These are phyloP conservation scores for Mixornis gularis DNA, from an alignment of 2,113 vertebrate species.

Conservation along the genomic window DNA sequence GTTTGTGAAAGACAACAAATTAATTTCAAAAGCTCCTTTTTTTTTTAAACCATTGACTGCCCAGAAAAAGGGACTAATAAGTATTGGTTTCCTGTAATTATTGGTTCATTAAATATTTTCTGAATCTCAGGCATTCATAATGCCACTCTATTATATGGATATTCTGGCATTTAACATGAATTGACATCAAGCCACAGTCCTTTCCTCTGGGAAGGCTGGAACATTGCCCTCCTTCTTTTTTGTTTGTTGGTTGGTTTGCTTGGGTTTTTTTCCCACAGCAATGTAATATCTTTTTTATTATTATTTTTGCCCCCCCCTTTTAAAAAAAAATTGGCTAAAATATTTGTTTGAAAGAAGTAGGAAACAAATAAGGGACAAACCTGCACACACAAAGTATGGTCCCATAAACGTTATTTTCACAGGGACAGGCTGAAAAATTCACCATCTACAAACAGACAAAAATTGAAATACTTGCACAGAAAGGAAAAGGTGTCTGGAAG, in stretches of 20 bases:
- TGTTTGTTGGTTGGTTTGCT: neutral
- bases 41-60: neutral
- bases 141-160: neutral
- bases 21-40: neutral
- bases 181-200: neutral
- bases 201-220: neutral
- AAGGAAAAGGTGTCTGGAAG: neutral
- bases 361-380: neutral
- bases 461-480: neutral
- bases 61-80: neutral
- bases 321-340: neutral
- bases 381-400: neutral
- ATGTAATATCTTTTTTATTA: neutral
- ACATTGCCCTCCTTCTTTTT: neutral
- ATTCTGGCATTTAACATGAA: neutral
- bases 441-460: neutral
- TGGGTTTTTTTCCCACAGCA: neutral
- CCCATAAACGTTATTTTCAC: neutral
- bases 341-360: neutral
- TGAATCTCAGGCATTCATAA: neutral
- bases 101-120: neutral
- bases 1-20: neutral
- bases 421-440: neutral
- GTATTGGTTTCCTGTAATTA: neutral
- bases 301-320: too few relatives aligned